These are phyloP conservation scores for Tetrax tetrax DNA, from an alignment of 2,113 vertebrate species.

Conservation along the genomic window DNA sequence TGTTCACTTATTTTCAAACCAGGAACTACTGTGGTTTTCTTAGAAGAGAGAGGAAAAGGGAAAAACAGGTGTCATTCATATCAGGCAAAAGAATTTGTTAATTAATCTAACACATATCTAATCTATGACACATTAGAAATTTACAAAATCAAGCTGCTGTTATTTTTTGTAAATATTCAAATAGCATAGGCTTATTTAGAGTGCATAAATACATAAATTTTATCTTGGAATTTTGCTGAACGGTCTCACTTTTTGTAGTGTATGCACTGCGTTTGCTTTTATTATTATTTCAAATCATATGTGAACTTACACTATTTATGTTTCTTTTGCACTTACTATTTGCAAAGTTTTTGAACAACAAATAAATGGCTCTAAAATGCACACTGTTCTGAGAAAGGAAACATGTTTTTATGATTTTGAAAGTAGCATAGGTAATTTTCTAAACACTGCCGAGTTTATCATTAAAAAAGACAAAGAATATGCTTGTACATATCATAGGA, in stretches of 20 bases:
- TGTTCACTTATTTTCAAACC: background rate
- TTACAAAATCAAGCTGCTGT: background rate
- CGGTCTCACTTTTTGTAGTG: background rate
- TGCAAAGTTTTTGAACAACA: background rate
- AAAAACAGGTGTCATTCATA: background rate
- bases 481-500: fast-evolving
- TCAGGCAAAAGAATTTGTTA: background rate
- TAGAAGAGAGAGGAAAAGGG: background rate
- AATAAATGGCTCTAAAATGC: background rate
- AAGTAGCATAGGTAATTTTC: background rate
- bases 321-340: background rate
- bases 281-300: background rate
- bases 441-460: background rate
- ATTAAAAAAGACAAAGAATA: background rate
- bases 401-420: background rate
- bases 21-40: background rate
- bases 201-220: background rate
- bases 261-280: background rate
- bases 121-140: background rate
- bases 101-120: background rate
- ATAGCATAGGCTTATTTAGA: background rate
- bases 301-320: background rate
- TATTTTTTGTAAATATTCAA: background rate
- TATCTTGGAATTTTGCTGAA: background rate
- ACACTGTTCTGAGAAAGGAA: background rate